These are phyloP conservation scores for Lycorma delicatula DNA, from an alignment of 1,140 invertebrate genomes.

Conservation along the genomic window DNA sequence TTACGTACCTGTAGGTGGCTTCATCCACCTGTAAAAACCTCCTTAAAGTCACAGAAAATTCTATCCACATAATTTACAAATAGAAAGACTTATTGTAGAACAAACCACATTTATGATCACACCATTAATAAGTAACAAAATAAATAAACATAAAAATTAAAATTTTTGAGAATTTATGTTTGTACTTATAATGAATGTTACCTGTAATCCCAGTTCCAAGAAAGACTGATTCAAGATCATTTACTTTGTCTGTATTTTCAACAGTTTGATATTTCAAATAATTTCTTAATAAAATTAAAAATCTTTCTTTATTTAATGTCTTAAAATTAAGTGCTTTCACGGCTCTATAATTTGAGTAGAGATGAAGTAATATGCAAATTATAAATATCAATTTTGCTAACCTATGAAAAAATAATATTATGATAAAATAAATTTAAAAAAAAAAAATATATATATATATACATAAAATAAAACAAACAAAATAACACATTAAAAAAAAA, in stretches of 20 bases:
- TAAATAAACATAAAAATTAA: not conserved
- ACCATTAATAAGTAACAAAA: not conserved
- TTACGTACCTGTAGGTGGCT: too few species aligned
- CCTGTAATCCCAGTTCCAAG: slow-evolving; percentile 40
- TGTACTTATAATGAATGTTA: slow-evolving; percentile 33
- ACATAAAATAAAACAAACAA: not conserved
- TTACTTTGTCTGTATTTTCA: slow-evolving; percentile 42
- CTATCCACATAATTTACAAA: not conserved
- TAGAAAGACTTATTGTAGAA: not conserved
- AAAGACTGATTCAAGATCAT: slow-evolving; percentile 50
- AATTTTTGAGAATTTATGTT: too few species aligned
- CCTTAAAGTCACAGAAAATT: not conserved
- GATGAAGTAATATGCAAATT: slow-evolving; percentile 68
- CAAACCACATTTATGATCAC: not conserved
- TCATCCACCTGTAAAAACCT: not conserved
- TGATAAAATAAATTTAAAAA: not conserved
- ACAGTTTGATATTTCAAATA: slow-evolving; percentile 46
- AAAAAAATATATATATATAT: not conserved
- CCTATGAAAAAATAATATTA: slow-evolving; percentile 38
- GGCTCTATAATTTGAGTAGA: slow-evolving; percentile 78
- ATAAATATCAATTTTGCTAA: slow-evolving; percentile 59
- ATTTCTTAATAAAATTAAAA: slow-evolving; percentile 53
- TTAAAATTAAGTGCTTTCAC: slow-evolving; percentile 50
- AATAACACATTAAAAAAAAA: not conserved
- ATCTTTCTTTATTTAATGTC: slow-evolving; percentile 66